phyloP scores from a whole-genome alignment of 2,113 vertebrate genomes.

The Rhizomys pruinosus region DNA sequence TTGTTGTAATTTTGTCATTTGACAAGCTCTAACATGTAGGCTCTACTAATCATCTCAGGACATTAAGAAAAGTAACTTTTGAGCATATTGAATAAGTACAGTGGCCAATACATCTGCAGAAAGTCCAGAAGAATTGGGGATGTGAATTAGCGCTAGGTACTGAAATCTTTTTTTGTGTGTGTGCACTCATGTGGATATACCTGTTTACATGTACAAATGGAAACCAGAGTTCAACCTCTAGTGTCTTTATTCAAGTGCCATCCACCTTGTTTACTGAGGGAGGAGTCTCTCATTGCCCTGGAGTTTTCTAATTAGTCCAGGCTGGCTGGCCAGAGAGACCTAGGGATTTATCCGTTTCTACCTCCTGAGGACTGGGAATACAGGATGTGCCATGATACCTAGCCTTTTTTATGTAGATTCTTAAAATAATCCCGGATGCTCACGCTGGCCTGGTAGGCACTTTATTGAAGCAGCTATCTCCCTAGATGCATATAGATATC shows the following conservation, averaged over 20 bases:
- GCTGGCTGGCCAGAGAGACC: not conserved
- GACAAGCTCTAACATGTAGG: not conserved
- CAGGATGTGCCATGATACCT: not conserved
- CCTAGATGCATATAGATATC: not conserved
- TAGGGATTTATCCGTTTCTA: not conserved
- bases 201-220: not conserved
- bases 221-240: not conserved
- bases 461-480: not conserved
- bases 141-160: not conserved
- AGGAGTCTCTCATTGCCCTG: not conserved
- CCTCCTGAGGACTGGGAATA: too few species aligned
- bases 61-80: not conserved
- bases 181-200: not conserved
- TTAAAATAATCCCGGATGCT: not conserved
- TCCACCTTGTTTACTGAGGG: not conserved
- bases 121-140: not conserved
- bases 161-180: not conserved
- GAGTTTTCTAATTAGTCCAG: not conserved
- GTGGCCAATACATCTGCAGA: not conserved
- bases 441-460: too few species aligned
- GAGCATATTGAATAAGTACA: too few species aligned
- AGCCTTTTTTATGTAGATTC: not conserved
- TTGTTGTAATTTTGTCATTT: not conserved
- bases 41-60: not conserved
- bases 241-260: not conserved